Evolutionary conservation across 2,888 invertebrate genomes (phyloP).

Genomic region (Papilio elwesi): DNA sequence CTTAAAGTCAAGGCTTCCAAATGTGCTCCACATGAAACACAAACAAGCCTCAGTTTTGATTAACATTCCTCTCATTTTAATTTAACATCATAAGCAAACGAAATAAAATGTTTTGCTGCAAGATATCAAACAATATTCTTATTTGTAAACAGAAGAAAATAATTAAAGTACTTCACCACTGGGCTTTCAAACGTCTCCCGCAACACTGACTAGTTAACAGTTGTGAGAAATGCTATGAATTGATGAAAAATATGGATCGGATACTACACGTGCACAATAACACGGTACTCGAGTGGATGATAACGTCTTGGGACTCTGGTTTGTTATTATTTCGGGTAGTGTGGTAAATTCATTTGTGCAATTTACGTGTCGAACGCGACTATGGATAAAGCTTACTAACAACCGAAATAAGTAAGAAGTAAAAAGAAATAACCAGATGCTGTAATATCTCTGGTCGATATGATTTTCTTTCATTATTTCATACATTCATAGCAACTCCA

Average conservation of each 20-base stretch:
- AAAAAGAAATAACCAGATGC: constrained; percentile 7
- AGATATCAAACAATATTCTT: constrained; percentile 33
- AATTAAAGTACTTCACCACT: constrained; percentile 67
- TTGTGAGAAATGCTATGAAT: constrained; percentile 29
- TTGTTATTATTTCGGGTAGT: constrained; percentile 1
- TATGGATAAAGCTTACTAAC: constrained; percentile 3
- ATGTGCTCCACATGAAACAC: background rate
- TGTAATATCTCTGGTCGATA: background rate
- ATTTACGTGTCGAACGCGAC: background rate
- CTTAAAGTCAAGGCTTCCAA: constrained; percentile 35
- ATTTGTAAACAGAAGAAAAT: constrained; percentile 48
- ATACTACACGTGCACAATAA: constrained; percentile 3
- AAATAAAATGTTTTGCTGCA: constrained; percentile 27
- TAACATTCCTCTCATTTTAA: constrained; percentile 58
- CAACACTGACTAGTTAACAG: constrained; percentile 74
- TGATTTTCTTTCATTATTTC: background rate
- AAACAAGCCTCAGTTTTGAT: constrained; percentile 50
- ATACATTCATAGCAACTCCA: background rate
- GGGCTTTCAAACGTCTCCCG: constrained; percentile 52
- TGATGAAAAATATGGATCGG: constrained; percentile 16
- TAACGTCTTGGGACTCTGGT: background rate
- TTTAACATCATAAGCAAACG: constrained; percentile 60
- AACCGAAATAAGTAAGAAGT: constrained; percentile 5
- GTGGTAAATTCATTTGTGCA: constrained; percentile 20
- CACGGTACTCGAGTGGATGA: background rate